Evolutionary conservation across 2,888 invertebrate genomes (phyloP), one percentile per base, ranked within the genome.

Genomic region (Chirona hameri): DNA sequence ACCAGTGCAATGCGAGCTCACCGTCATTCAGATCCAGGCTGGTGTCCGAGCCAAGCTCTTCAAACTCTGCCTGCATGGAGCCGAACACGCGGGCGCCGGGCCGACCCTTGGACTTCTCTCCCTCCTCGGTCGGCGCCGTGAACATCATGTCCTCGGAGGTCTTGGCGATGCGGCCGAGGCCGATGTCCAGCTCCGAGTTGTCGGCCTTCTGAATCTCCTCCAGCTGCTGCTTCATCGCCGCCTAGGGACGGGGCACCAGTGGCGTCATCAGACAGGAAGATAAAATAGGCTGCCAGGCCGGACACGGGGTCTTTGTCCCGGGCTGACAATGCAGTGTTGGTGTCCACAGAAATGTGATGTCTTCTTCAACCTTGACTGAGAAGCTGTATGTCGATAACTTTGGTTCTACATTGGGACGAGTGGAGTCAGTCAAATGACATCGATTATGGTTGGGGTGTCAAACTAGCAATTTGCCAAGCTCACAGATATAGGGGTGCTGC

Each of bases 171-270:
- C 91, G 84, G 93, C 92, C 89, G 95, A 94, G 31, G 93, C 91
- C 87, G 96, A 95, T 0, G 91, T 90, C 84, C 91, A 98, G 93
- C 87, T 96, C 93, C 82, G 96, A 92, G 82, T 93, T 90, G 85
- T 98, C 93, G 89, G 98, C 99, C 86, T 94, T 92, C 72, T 93
- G 93, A 89, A 97, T 98, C 39, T 97, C 90, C 84, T 91, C 90
- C 86, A 94, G 93, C 31, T 99, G 88, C 87, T 97, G 79, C 39
- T 46, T 60, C 55, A 31, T 81, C 39, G 46, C n/a, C 27, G 48
- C 69, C 29, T 79, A 48, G 2, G 60, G 57, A 21, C 14, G 18
- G 1, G 29, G 14, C 5, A 0, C 7, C 3, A 18, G 21, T n/a
- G 48, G 48, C 12, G 48, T 48, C 12, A 48, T 12, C 7, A 48